Evolutionary conservation across 2,113 vertebrate genomes (phyloP).

Genomic region (Nycticryphes semicollaris): DNA sequence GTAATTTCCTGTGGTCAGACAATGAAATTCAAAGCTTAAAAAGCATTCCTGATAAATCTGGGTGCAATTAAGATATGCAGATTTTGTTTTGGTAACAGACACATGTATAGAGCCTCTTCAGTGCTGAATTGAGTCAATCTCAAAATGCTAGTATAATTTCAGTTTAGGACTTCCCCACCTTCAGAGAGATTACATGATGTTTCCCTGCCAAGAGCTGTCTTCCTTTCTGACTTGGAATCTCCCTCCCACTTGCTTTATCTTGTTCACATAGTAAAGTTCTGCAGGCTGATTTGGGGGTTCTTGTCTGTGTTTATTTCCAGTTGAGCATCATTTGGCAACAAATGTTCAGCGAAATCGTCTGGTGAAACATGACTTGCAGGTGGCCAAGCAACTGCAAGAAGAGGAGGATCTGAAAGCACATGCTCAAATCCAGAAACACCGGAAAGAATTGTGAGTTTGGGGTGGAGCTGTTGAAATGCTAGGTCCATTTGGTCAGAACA

Average conservation of each 20-base stretch:
- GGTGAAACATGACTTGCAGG: conserved; percentile 90
- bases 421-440: conserved; percentile 80
- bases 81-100: not conserved
- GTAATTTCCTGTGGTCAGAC: not conserved
- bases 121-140: not conserved
- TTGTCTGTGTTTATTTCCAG: conserved; percentile 69
- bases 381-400: conserved; percentile 93
- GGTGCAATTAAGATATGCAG: not conserved
- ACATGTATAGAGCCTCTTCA: not conserved
- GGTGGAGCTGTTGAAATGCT: not conserved
- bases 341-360: conserved; percentile 93
- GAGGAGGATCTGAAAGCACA: conserved; percentile 91
- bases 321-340: conserved; percentile 96
- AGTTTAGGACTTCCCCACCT: conserved; percentile 31
- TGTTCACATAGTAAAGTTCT: not conserved
- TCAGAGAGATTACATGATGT: not conserved
- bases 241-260: not conserved
- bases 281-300: not conserved
- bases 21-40: not conserved
- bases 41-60: not conserved
- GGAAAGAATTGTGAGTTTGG: conserved; percentile 83
- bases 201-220: not conserved
- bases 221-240: conserved; percentile 1
- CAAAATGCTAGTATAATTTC: not conserved
- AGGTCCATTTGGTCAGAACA: not conserved